Evolutionary conservation across 1,140 invertebrate species (phyloP).

Genomic region (Drosophila eugracilis): DNA sequence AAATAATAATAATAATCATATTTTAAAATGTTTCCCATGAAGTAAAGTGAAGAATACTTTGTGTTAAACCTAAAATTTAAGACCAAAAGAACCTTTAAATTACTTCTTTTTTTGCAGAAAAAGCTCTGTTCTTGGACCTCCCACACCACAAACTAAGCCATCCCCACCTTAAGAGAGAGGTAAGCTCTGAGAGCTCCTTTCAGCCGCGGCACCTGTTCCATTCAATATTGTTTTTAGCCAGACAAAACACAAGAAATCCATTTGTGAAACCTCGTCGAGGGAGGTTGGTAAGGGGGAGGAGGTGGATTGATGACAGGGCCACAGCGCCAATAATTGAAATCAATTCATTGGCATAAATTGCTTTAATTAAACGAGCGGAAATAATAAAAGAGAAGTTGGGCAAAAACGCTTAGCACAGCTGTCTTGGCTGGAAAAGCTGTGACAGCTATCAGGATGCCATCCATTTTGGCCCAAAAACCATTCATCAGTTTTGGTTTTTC

Average conservation of each 20-base stretch:
- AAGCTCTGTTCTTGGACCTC: background rate
- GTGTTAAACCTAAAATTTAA: background rate
- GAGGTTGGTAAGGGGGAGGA: background rate
- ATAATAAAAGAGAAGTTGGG: background rate
- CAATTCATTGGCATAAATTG: slow-evolving; percentile 53
- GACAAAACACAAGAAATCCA: slow-evolving; percentile 48
- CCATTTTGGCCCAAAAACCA: too few relatives aligned
- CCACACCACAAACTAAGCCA: background rate
- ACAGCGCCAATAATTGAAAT: slow-evolving; percentile 49
- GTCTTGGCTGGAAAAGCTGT: background rate
- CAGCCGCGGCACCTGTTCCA: slow-evolving; percentile 11
- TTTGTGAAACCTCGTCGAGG: slow-evolving; percentile 38
- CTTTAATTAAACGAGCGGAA: slow-evolving; percentile 45
- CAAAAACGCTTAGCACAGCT: slow-evolving; percentile 4
- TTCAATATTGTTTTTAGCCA: slow-evolving; percentile 24
- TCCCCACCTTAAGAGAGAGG: background rate
- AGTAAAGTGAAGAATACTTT: background rate
- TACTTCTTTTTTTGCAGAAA: too few relatives aligned
- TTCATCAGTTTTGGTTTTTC: too few relatives aligned
- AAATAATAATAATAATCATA: too few relatives aligned
- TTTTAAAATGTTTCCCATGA: background rate
- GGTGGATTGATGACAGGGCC: slow-evolving; percentile 13
- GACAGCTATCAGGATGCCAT: background rate
- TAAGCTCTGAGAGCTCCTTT: background rate
- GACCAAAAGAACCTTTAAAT: background rate